A percentile compares a stretch with the other conserved stretches of the same genome.
Conservation (phyloP, 35 echinoderm and acorn worm genomes). For the Patiria miniata region DNA sequence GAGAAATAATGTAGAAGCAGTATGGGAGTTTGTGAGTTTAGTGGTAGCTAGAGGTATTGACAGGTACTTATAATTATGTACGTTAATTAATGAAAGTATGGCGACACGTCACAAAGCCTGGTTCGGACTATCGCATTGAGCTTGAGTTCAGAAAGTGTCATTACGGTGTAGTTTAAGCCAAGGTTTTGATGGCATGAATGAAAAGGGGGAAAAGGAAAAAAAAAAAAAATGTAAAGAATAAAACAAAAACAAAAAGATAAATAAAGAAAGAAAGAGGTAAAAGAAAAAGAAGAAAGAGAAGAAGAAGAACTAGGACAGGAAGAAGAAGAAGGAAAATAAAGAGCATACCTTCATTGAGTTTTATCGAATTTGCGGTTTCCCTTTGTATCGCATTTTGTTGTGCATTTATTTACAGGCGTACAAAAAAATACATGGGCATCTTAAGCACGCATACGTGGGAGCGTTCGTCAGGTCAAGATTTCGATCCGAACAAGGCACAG, state of each 20-base stretch:
- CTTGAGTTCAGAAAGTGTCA: not conserved
- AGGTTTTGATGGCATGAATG: not conserved
- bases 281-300: not conserved
- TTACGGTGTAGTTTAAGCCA: not conserved
- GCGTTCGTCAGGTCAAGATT: not conserved
- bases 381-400: not conserved
- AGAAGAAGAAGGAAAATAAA: too few relatives aligned
- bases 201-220: too few relatives aligned
- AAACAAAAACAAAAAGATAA: not conserved
- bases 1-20: not conserved
- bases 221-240: not conserved
- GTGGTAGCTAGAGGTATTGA: not conserved
- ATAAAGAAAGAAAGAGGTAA: not conserved
- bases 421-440: not conserved
- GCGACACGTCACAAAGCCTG: not conserved
- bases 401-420: not conserved
- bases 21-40: not conserved
- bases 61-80: not conserved
- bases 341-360: too few relatives aligned
- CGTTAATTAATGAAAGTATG: not conserved
- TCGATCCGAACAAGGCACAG: not conserved
- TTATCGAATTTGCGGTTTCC: not conserved
- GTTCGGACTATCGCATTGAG: not conserved
- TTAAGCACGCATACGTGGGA: not conserved
- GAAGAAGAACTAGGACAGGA: not conserved